These are phyloP conservation scores for Proteles cristata DNA, from an alignment of 2,113 vertebrate genomes.

Conservation along the genomic window DNA sequence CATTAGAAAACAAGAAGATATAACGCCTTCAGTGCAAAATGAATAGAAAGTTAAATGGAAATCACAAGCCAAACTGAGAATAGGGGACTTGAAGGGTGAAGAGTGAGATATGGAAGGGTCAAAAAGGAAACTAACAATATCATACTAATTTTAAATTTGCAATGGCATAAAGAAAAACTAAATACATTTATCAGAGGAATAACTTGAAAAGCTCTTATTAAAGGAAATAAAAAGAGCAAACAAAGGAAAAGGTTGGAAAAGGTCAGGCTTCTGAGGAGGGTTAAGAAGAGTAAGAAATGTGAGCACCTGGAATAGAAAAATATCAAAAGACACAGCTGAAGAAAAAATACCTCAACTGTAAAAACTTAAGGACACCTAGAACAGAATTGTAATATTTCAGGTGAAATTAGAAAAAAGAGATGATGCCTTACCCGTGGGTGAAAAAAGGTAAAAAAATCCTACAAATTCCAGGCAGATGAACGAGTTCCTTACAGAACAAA, in stretches of 20 bases:
- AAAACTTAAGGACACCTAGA: conserved; percentile 16
- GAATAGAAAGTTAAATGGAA: not conserved
- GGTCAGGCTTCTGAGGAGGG: not conserved
- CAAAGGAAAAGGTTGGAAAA: not conserved
- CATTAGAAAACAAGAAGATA: not conserved
- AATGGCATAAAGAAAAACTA: not conserved
- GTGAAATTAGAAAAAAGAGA: not conserved
- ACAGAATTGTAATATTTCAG: not conserved
- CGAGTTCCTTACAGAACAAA: not conserved
- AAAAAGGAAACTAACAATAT: not conserved
- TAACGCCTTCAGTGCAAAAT: not conserved
- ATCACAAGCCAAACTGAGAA: not conserved
- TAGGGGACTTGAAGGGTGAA: not conserved
- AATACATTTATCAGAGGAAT: not conserved
- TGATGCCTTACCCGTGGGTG: not conserved
- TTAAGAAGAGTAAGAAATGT: not conserved
- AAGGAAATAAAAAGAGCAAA: not conserved
- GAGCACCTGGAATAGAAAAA: not conserved
- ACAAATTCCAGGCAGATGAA: not conserved
- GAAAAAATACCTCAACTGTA: not conserved
- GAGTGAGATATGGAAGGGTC: not conserved
- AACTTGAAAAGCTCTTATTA: not conserved
- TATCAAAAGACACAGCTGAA: not conserved
- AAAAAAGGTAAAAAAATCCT: not conserved
- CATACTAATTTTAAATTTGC: not conserved